Conservation (phyloP, 2,797 vertebrate species). For the Bovichtus variegatus region DNA sequence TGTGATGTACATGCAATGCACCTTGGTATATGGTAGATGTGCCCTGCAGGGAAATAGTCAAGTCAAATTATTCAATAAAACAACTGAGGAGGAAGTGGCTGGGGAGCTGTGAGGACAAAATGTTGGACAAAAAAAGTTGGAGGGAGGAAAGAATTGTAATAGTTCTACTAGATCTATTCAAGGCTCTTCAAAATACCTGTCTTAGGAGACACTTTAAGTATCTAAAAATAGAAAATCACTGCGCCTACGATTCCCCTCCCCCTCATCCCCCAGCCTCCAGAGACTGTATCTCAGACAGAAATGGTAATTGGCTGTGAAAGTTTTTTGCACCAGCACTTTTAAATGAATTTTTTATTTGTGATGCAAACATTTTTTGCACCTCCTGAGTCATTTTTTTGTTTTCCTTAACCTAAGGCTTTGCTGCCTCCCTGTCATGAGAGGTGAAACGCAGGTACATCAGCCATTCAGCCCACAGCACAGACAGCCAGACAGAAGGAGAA, state of each 20-base stretch:
- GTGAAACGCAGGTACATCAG: slow-evolving; percentile 43
- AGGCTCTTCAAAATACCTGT: slow-evolving; percentile 54
- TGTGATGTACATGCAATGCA: slow-evolving; percentile 37
- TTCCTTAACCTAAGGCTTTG: slow-evolving; percentile 29
- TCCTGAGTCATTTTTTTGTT: slow-evolving; percentile 41
- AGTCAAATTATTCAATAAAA: slow-evolving; percentile 38
- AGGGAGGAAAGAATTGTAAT: slow-evolving; percentile 23
- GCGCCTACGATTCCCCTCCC: background rate
- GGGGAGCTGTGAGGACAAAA: slow-evolving; percentile 25
- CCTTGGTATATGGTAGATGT: background rate
- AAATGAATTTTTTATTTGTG: slow-evolving; percentile 76
- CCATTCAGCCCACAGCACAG: slow-evolving; percentile 50
- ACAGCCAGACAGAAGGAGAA: slow-evolving; percentile 12
- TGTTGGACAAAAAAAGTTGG: background rate
- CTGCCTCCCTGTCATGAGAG: slow-evolving; percentile 49
- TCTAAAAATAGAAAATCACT: slow-evolving; percentile 70
- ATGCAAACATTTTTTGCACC: slow-evolving; percentile 66
- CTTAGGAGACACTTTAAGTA: slow-evolving; percentile 54
- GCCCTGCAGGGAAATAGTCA: background rate
- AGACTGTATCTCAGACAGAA: slow-evolving; percentile 64
- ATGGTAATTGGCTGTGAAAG: slow-evolving; percentile 73
- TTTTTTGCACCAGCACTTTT: slow-evolving; percentile 59
- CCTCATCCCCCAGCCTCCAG: slow-evolving; percentile 23
- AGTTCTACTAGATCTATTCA: slow-evolving; percentile 14
- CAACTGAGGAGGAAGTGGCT: background rate